A percentile compares a stretch with the other conserved stretches of the same genome.
Evolutionary conservation across 2,888 invertebrate genomes (phyloP).

Genomic region (Dendrolimus houi): DNA sequence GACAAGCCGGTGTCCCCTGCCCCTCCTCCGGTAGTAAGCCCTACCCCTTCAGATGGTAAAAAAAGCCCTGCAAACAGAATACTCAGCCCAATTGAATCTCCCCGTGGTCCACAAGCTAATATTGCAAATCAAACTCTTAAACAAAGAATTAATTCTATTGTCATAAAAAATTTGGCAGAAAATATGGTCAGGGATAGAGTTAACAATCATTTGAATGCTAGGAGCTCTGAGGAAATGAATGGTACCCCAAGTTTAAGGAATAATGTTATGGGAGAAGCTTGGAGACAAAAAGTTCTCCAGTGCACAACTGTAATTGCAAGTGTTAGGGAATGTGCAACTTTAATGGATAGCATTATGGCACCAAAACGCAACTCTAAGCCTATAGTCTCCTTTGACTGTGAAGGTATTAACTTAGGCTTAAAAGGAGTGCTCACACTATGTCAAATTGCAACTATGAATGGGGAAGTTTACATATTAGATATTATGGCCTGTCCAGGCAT

Average conservation of each 20-base stretch:
- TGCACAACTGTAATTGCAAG: slow-evolving; percentile 88
- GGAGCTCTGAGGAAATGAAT: slow-evolving; percentile 58
- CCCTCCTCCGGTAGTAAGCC: slow-evolving; percentile 53
- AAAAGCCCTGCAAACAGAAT: slow-evolving; percentile 64
- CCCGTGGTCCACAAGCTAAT: slow-evolving; percentile 62
- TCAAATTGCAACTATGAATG: slow-evolving; percentile 88
- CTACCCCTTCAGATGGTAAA: slow-evolving; percentile 64
- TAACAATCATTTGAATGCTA: slow-evolving; percentile 63
- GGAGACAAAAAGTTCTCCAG: slow-evolving; percentile 88
- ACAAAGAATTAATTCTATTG: slow-evolving; percentile 90
- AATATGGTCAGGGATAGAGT: slow-evolving; percentile 80
- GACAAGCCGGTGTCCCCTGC: slow-evolving; percentile 51
- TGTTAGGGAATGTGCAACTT: slow-evolving; percentile 84
- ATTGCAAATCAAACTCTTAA: slow-evolving; percentile 87
- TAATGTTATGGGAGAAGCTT: slow-evolving; percentile 80
- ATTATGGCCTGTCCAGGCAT: slow-evolving; percentile 89
- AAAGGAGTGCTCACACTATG: slow-evolving; percentile 92
- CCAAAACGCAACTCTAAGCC: slow-evolving; percentile 72
- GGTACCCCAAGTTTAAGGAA: slow-evolving; percentile 57
- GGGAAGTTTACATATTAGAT: slow-evolving; percentile 92
- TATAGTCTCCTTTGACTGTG: slow-evolving; percentile 91
- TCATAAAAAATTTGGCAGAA: slow-evolving; percentile 92
- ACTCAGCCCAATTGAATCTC: slow-evolving; percentile 71
- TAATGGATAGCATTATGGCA: slow-evolving; percentile 84
- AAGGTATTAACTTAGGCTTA: slow-evolving; percentile 93